Percentiles rank a stretch among this genome's conserved stretches.
Evolutionary conservation across 2,113 vertebrate genomes (phyloP).

Genomic region (Peromyscus californicus): DNA sequence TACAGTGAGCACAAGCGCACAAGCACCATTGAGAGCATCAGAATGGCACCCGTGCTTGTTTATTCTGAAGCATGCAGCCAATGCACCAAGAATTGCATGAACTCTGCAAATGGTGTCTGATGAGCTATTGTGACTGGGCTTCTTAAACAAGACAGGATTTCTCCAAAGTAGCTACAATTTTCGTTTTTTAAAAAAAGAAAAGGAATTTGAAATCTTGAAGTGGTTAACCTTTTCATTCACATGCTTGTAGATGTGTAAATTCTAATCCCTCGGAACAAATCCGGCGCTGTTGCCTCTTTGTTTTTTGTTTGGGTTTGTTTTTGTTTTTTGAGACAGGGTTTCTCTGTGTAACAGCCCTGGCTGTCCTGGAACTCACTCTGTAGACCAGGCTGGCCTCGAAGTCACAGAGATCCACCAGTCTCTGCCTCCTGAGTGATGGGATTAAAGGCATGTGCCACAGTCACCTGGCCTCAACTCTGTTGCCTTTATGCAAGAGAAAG

Average conservation of each 20-base stretch:
- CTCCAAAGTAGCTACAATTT: conserved; percentile 1
- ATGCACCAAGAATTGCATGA: background rate
- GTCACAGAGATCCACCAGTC: too few relatives aligned
- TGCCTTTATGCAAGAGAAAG: background rate
- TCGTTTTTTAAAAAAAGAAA: background rate
- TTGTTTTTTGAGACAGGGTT: too few relatives aligned
- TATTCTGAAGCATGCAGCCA: background rate
- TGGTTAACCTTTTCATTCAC: background rate
- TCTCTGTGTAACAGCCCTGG: too few relatives aligned
- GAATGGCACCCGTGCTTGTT: background rate
- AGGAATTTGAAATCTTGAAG: conserved; percentile 21
- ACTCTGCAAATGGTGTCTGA: background rate
- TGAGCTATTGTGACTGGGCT: background rate
- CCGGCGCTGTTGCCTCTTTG: background rate
- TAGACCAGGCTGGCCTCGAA: too few relatives aligned
- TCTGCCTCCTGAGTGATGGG: too few relatives aligned
- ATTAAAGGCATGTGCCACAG: too few relatives aligned
- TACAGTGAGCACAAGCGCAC: background rate
- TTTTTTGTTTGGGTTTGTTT: too few relatives aligned
- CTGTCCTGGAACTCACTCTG: too few relatives aligned
- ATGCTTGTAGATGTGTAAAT: background rate
- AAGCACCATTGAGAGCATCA: background rate
- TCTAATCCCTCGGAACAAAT: background rate
- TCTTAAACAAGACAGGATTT: conserved; percentile 1
- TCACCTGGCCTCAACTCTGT: background rate